Percentiles rank a stretch among this genome's conserved stretches.
Evolutionary conservation across 2,888 invertebrate species (phyloP).

Genomic region (Acutogordius australiensis): DNA sequence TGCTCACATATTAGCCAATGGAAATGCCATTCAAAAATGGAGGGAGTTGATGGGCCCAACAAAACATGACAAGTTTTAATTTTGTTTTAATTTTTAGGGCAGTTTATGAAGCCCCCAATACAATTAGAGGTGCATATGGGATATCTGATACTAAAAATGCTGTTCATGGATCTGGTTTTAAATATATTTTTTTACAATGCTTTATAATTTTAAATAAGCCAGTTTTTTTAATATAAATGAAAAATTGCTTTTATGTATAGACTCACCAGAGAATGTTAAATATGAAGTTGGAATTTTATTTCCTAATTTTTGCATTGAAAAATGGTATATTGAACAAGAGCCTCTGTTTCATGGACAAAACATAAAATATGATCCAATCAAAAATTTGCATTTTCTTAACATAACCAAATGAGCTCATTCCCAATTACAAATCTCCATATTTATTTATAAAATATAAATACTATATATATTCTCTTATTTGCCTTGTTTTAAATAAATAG

Average conservation of each 20-base stretch:
- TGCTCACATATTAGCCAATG: slow-evolving; percentile 43
- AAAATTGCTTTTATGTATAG: slow-evolving; percentile 25
- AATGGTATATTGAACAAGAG: slow-evolving; percentile 35
- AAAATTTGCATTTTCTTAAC: no score
- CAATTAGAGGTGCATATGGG: slow-evolving; percentile 51
- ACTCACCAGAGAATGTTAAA: slow-evolving; percentile 40
- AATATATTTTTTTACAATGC: slow-evolving; percentile 7
- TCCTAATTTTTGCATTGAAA: slow-evolving; percentile 40
- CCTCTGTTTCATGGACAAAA: slow-evolving; percentile 21
- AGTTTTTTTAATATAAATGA: not conserved
- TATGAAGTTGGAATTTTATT: slow-evolving; percentile 54
- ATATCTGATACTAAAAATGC: slow-evolving; percentile 71
- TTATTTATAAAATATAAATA: no score
- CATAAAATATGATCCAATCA: slow-evolving; percentile 1
- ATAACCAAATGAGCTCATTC: no score
- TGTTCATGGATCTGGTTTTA: slow-evolving; percentile 56
- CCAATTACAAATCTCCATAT: no score
- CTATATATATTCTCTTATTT: no score
- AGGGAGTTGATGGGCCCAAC: slow-evolving; percentile 59
- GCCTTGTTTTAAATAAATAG: no score
- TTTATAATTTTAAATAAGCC: slow-evolving; percentile 5
- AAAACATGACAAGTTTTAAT: slow-evolving; percentile 31
- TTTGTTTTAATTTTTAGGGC: slow-evolving; percentile 33
- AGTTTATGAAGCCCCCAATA: slow-evolving; percentile 42
- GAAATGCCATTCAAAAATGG: slow-evolving; percentile 49